Evolutionary conservation across 2,797 vertebrate genomes (phyloP), one percentile per base, ranked within the genome.

Genomic region (Cryptoprocta ferox): DNA sequence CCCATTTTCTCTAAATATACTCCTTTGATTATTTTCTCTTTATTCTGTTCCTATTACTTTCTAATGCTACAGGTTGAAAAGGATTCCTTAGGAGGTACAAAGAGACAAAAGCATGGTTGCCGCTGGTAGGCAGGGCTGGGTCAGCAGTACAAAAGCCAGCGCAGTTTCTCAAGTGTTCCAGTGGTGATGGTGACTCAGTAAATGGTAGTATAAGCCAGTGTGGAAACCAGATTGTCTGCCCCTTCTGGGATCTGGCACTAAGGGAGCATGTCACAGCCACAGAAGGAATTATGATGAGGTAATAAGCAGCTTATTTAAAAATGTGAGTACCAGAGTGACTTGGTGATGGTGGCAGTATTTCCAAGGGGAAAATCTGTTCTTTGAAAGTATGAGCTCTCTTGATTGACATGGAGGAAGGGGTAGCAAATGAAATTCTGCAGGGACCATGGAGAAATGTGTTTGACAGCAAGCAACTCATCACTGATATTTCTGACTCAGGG

Each of bases 381-480:
- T 99, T 99, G 94, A 99, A 99, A 99, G 99, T 99, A 97, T 98
- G 99, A 96, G 99, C 99, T 1, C 99, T 99, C 63, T 98, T 99
- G 98, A 99, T 99, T 98, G 99, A 99, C 98, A 99, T 99, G 99
- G 99, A 99, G 97, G 99, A 99, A 98, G 99, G 99, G 2, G 99
- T 99, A 87, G 99, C 99, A 87, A 99, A 99, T 97, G 99, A 99
- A 99, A 99, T 99, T 97, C 99, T 99, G 13, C 99, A 99, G 97
- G 99, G 99, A 65, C 99, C 99, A 0, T 96, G 99, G 98, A 98
- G 99, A 97, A 99, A 99, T 50, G 98, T 99, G 65, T 99, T 99
- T 97, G 99, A 99, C 98, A 99, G 98, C 98, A 99, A 99, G 78
- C 99, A 99, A 98, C 99, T 99, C 94, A 99, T 99, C 98, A 99